Evolutionary conservation across 2,888 invertebrate genomes (phyloP), one percentile per base, ranked within the genome.

Genomic region (Spodoptera picta): DNA sequence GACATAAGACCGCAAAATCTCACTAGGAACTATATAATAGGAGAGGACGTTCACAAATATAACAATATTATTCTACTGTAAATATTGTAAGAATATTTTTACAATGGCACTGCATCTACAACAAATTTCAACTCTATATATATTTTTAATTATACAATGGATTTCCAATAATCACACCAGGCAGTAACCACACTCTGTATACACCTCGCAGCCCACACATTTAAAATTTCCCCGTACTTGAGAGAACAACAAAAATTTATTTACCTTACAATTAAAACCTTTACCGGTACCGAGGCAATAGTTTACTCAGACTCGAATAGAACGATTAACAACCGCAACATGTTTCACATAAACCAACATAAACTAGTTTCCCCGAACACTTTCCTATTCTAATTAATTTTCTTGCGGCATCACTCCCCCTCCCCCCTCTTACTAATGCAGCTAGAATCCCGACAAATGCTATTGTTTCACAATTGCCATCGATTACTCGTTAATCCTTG

Each of bases 401-500:
- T 55, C 73, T 63, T 53, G 56, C 63, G 24, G 55, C 0, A 5
- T 41, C 12, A 48, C 31, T n/a, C 14, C 45, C 45, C 19, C 31
- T 4, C 36, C 51, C 51, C 43, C 36, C 36, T 48, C 43, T 58
- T 61, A 61, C 67, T 61, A 72, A 70, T 72, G 67, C 67, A 43
- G 10, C 42, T 46, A 36, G 58, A 67, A 48, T 48, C 41, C 72
- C 54, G n/a, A 55, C 62, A 55, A 70, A 67, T 72, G 48, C 57
- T 55, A 57, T 56, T 69, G 69, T 70, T 72, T 72, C 48, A 51
- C 67, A 41, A 67, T 70, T 72, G 41, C 67, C 46, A 58, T 55
- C 57, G 67, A 59, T 65, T 69, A 6, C 73, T 47, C 53, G 70
- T 72, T 67, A 72, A 73, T 72, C 52, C 55, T 71, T 53, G 73